These are phyloP conservation scores for Itoplectis maculator DNA, from an alignment of 2,888 invertebrate species.

Conservation along the genomic window DNA sequence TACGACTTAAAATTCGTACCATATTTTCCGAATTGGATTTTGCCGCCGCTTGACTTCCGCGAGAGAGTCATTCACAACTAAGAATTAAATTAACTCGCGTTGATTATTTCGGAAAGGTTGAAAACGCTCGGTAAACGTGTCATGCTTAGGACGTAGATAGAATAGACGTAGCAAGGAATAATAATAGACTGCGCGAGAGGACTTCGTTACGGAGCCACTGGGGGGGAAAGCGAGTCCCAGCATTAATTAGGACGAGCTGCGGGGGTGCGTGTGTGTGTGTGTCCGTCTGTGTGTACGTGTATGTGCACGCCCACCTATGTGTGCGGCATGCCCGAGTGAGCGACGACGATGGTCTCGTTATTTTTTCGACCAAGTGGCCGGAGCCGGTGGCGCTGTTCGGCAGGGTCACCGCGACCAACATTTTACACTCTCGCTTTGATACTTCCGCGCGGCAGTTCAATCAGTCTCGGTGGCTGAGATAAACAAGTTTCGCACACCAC, in stretches of 20 bases:
- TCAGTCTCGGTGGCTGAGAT: not conserved
- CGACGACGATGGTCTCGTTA: constrained; percentile 47
- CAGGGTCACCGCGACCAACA: constrained; percentile 29
- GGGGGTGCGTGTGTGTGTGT: not conserved
- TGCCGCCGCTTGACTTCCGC: not conserved
- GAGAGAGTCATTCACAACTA: not conserved
- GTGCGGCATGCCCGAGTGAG: constrained; percentile 7
- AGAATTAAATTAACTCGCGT: constrained; percentile 22
- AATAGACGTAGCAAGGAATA: constrained; percentile 42
- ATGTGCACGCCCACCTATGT: not conserved
- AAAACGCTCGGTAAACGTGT: constrained; percentile 49
- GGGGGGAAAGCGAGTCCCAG: constrained; percentile 51
- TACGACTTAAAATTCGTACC: not conserved
- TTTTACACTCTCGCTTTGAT: constrained; percentile 14
- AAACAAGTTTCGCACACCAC: not conserved
- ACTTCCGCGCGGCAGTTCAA: constrained; percentile 6
- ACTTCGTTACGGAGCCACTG: constrained; percentile 60
- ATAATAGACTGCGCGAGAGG: constrained; percentile 55
- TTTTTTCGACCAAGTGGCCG: constrained; percentile 52
- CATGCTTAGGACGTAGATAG: constrained; percentile 44
- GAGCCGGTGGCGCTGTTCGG: constrained; percentile 30
- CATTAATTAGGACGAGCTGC: constrained; percentile 62
- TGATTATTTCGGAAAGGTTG: constrained; percentile 37
- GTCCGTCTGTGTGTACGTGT: not conserved
- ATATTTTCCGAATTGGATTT: not conserved